Conservation (phyloP, 2,888 invertebrate species). For the Ophion ventricosus region DNA sequence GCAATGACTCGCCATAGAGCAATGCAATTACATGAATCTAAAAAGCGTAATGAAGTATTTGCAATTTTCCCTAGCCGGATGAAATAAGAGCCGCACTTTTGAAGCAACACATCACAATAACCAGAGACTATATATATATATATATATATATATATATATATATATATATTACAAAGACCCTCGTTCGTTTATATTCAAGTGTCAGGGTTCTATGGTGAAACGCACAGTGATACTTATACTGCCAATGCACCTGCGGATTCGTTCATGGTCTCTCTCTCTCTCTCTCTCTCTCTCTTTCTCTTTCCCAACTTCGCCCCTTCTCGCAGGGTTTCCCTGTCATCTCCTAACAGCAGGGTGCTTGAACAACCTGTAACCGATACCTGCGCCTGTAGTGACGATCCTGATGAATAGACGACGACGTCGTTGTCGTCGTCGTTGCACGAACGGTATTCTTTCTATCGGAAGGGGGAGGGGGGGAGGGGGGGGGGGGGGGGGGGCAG, state of each 20-base stretch:
- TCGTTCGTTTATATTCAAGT: conserved; percentile 20
- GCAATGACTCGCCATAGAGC: not conserved
- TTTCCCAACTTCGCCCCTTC: conserved; percentile 35
- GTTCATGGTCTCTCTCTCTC: conserved; percentile 63
- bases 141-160: conserved; percentile 22
- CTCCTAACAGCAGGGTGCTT: conserved; percentile 52
- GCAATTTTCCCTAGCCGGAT: not conserved
- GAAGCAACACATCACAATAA: conserved; percentile 6
- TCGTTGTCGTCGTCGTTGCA: conserved; percentile 31
- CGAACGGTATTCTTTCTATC: conserved; percentile 29
- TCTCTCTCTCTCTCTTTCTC: conserved; percentile 41
- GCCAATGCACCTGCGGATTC: conserved; percentile 64
- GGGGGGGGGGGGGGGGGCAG: too few species aligned
- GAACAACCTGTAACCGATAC: conserved; percentile 70
- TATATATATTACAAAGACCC: conserved; percentile 23
- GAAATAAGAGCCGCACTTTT: not conserved
- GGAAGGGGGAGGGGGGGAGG: not conserved
- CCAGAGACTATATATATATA: not conserved
- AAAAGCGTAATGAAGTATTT: not conserved
- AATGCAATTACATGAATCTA: not conserved
- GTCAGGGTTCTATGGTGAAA: conserved; percentile 19
- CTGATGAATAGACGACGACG: conserved; percentile 40
- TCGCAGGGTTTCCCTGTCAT: conserved; percentile 42
- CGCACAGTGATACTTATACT: conserved; percentile 52
- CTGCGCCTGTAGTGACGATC: conserved; percentile 66